Percentiles rank a stretch among this genome's conserved stretches.
Evolutionary conservation across 2,888 invertebrate genomes (phyloP).

Genomic region (Ariolimax columbianus): DNA sequence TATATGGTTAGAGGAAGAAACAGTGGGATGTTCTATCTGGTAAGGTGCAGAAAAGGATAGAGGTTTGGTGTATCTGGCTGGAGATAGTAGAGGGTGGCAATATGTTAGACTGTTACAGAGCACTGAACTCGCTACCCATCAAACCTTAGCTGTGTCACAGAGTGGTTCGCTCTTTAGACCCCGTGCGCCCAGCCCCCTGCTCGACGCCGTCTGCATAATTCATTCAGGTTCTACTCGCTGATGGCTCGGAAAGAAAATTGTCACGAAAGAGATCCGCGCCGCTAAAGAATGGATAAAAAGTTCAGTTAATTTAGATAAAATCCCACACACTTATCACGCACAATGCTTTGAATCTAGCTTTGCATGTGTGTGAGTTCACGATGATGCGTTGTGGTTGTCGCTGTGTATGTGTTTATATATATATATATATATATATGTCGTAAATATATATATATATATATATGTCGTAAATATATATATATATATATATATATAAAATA

Average conservation of each 20-base stretch:
- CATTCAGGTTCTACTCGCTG: neutral
- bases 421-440: too few species aligned
- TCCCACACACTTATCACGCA: neutral
- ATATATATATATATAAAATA: neutral
- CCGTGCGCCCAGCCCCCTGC: neutral
- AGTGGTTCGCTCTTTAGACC: neutral
- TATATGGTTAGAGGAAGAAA: too few species aligned
- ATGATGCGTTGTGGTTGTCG: too few species aligned
- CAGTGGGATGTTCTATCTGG: too few species aligned
- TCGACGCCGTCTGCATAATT: constrained; percentile 23
- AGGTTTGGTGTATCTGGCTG: too few species aligned
- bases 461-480: neutral
- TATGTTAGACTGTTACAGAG: neutral
- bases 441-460: neutral
- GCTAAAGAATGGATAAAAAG: constrained; percentile 10
- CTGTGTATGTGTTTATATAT: too few species aligned
- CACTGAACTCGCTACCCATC: neutral
- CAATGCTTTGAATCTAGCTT: neutral
- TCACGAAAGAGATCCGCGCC: constrained; percentile 18
- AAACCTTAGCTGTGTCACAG: neutral
- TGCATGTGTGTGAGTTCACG: neutral
- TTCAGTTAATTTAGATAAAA: neutral
- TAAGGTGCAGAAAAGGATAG: too few species aligned
- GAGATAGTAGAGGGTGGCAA: too few species aligned
- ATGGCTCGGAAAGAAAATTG: neutral